These are phyloP conservation scores for Martes flavigula DNA, from an alignment of 2,797 vertebrate genomes.

Conservation along the genomic window DNA sequence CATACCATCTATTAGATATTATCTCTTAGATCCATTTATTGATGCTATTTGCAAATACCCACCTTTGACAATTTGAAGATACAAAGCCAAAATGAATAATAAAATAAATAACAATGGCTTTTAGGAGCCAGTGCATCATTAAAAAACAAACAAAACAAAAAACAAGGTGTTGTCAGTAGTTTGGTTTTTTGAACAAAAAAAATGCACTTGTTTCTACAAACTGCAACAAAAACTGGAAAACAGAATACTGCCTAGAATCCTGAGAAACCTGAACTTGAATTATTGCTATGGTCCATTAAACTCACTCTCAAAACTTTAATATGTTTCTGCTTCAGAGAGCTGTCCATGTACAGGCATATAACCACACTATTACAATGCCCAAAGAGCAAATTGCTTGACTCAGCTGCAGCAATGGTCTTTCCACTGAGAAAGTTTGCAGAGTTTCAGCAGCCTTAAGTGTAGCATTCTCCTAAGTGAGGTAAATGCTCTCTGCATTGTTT, in stretches of 20 bases:
- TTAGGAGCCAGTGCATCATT: background rate
- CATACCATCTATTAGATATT: background rate
- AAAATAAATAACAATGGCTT: background rate
- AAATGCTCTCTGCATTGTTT: slow-evolving; percentile 29
- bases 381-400: background rate
- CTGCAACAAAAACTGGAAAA: background rate
- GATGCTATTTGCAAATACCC: background rate
- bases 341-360: background rate
- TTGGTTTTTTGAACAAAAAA: slow-evolving; percentile 1
- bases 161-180: background rate
- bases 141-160: background rate
- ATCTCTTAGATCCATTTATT: background rate
- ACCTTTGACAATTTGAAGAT: background rate
- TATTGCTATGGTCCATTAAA: slow-evolving; percentile 45
- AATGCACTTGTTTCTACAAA: background rate
- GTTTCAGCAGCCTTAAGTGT: background rate
- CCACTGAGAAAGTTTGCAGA: background rate
- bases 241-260: background rate
- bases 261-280: slow-evolving; percentile 5
- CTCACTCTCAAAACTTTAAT: slow-evolving; percentile 36
- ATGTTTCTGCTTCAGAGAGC: background rate
- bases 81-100: background rate
- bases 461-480: background rate
- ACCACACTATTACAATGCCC: background rate
- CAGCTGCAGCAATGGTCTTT: background rate